Evolutionary conservation across 2,113 vertebrate species (phyloP).

Genomic region (Lates calcarifer): DNA sequence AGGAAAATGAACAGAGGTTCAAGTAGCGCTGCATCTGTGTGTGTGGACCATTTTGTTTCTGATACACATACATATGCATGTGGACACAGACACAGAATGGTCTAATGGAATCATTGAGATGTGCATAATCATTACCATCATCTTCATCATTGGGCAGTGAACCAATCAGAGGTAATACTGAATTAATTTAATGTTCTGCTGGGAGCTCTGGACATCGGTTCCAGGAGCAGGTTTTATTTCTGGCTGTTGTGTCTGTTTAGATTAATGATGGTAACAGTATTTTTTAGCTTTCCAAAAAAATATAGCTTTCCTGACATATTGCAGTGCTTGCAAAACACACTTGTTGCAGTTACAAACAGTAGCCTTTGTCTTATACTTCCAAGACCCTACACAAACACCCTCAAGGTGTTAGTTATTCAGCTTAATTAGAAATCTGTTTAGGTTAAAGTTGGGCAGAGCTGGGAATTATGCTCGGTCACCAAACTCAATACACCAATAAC

Average conservation of each 20-base stretch:
- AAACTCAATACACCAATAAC: neutral
- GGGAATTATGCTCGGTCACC: neutral
- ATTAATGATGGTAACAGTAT: neutral
- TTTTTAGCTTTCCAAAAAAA: neutral
- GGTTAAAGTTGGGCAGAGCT: neutral
- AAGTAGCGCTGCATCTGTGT: neutral
- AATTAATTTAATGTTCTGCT: conserved; percentile 58
- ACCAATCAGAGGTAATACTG: conserved; percentile 58
- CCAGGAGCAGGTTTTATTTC: neutral
- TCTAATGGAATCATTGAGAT: conserved; percentile 76
- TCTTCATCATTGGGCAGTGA: conserved; percentile 74
- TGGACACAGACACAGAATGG: conserved; percentile 19
- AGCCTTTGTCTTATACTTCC: neutral
- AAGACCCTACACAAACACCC: neutral
- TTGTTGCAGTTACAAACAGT: neutral
- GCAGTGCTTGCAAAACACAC: neutral
- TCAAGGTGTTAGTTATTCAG: conserved; percentile 2
- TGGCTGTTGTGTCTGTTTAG: neutral
- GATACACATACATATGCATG: conserved; percentile 12
- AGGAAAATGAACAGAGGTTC: neutral
- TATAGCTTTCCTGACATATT: neutral
- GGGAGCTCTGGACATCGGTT: conserved; percentile 41
- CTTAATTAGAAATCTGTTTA: conserved; percentile 3
- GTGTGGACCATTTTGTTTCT: conserved; percentile 1
- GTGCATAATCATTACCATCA: conserved; percentile 72